Evolutionary conservation across 2,113 vertebrate genomes (phyloP).

Genomic region (Turnix velox): DNA sequence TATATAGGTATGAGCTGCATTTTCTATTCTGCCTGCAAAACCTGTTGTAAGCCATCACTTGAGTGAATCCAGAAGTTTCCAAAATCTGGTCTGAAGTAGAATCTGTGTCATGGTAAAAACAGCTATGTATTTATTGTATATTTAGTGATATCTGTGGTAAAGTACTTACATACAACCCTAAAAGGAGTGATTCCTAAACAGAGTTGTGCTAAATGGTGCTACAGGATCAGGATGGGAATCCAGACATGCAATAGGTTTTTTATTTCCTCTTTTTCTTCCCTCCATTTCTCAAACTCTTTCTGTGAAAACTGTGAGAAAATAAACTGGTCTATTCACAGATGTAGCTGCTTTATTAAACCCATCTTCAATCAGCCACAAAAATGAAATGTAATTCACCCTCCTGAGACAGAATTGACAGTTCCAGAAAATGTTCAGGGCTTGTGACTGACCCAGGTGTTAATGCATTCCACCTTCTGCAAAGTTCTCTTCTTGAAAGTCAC

Average conservation of each 20-base stretch:
- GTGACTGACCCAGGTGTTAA: fast-evolving
- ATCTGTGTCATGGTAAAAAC: no score
- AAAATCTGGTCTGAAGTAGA: no score
- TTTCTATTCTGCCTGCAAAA: neutral
- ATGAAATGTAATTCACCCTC: neutral
- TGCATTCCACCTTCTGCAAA: neutral
- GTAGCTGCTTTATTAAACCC: neutral
- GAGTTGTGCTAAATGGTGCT: neutral
- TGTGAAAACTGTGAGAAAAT: neutral
- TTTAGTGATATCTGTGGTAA: neutral
- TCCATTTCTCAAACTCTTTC: fast-evolving
- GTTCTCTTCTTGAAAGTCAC: neutral
- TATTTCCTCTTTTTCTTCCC: fast-evolving
- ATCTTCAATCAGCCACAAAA: neutral
- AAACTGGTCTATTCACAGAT: neutral
- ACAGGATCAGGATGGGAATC: neutral
- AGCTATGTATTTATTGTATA: neutral
- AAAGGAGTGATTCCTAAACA: neutral
- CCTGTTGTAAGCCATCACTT: neutral
- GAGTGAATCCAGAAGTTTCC: neutral
- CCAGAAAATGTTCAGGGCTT: neutral
- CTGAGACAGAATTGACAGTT: neutral
- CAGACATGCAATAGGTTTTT: neutral
- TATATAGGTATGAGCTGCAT: neutral
- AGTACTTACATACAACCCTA: neutral